These are phyloP conservation scores for Lithobates pipiens DNA, from an alignment of 2,797 vertebrate genomes.

Conservation along the genomic window DNA sequence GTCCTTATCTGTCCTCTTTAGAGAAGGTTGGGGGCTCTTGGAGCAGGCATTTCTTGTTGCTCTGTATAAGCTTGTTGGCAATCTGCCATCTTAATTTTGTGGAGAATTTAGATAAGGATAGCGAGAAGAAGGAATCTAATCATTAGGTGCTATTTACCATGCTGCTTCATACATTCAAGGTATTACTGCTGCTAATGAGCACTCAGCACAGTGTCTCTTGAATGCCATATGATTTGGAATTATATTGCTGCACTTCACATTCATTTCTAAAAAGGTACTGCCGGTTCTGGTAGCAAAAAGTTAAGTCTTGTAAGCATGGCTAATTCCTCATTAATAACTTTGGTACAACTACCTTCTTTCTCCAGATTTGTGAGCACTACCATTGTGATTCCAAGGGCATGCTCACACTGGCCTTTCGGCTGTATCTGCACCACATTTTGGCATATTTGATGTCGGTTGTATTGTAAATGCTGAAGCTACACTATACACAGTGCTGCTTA, in stretches of 20 bases:
- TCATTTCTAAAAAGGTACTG: background rate
- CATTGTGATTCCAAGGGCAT: too few relatives aligned
- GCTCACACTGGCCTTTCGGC: too few relatives aligned
- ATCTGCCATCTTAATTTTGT: slow-evolving; percentile 2
- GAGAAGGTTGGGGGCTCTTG: background rate
- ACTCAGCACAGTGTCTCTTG: background rate
- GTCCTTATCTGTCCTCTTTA: background rate
- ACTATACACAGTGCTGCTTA: too few relatives aligned
- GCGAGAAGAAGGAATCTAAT: background rate
- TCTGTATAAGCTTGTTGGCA: background rate
- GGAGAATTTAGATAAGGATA: background rate
- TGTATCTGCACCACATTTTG: too few relatives aligned
- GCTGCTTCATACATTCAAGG: background rate
- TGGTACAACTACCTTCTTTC: background rate
- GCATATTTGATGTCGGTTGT: too few relatives aligned
- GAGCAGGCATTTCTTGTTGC: slow-evolving; percentile 3
- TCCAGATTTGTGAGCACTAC: background rate
- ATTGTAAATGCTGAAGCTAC: too few relatives aligned
- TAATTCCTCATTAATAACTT: background rate
- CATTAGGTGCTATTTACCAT: slow-evolving; percentile 21
- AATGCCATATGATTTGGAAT: background rate
- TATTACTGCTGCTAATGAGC: slow-evolving; percentile 29
- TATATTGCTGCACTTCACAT: background rate
- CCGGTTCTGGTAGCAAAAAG: background rate
- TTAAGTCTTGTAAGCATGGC: background rate